Evolutionary conservation across 2,888 invertebrate genomes (phyloP).

Genomic region (Lingula anatina): DNA sequence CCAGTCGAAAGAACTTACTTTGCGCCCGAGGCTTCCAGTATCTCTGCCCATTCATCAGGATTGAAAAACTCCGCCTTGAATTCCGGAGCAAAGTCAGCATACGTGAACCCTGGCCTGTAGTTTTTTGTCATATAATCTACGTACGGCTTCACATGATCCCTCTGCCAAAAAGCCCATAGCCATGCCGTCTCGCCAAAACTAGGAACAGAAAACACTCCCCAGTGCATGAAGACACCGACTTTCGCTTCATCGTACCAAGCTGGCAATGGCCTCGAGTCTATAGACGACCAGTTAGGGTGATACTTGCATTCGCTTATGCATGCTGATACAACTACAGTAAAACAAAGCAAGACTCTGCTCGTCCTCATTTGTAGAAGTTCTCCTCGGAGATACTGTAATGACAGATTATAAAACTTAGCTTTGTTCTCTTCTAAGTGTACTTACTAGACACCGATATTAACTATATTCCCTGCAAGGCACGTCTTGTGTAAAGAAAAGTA

Average conservation of each 20-base stretch:
- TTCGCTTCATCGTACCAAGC: constrained; percentile 54
- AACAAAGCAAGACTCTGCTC: no score
- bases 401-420: no score
- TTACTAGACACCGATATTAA: no score
- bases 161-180: no score
- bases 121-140: constrained; percentile 70
- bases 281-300: constrained; percentile 47
- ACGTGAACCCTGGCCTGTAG: constrained; percentile 78
- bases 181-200: constrained; percentile 54
- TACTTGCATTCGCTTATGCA: no score
- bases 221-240: constrained; percentile 54
- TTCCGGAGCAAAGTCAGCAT: constrained; percentile 81
- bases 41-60: constrained; percentile 73
- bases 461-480: no score
- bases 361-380: no score
- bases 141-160: background rate
- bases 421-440: no score
- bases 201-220: constrained; percentile 53
- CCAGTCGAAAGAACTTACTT: no score
- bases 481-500: no score
- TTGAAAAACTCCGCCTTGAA: constrained; percentile 85
- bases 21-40: constrained; percentile 80
- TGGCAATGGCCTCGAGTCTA: constrained; percentile 51
- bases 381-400: no score
- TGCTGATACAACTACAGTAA: no score